These are phyloP conservation scores for Unio pictorum DNA, from an alignment of 2,888 invertebrate genomes.

Conservation along the genomic window DNA sequence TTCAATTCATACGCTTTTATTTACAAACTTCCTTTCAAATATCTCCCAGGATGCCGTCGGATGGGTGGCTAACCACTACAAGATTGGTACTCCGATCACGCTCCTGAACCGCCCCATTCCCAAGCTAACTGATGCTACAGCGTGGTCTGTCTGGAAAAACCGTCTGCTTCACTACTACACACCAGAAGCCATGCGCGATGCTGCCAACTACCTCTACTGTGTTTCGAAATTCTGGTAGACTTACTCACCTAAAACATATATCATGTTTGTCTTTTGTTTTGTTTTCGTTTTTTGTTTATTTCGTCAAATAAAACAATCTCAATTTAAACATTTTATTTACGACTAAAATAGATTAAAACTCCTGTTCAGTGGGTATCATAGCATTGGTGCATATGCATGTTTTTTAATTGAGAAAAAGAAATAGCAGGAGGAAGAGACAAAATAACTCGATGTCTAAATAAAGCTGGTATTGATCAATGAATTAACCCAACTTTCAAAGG, in stretches of 20 bases:
- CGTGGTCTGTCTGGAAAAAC: constrained; percentile 56
- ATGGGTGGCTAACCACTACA: constrained; percentile 60
- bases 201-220: constrained; percentile 56
- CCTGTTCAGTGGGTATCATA: no score
- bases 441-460: not conserved
- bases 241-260: no score
- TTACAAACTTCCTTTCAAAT: no score
- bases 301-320: not conserved
- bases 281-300: not conserved
- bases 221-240: constrained; percentile 33
- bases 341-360: no score
- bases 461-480: no score
- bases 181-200: constrained; percentile 48
- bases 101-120: constrained; percentile 59
- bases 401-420: not conserved
- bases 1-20: no score
- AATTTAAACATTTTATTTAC: no score
- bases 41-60: constrained; percentile 33
- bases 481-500: no score
- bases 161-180: constrained; percentile 59
- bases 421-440: not conserved
- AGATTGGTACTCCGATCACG: constrained; percentile 59
- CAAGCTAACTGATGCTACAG: constrained; percentile 48
- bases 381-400: no score
- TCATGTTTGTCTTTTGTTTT: no score